phyloP scores from a whole-genome alignment of 2,888 invertebrate species.

The Aplocera efformata region DNA sequence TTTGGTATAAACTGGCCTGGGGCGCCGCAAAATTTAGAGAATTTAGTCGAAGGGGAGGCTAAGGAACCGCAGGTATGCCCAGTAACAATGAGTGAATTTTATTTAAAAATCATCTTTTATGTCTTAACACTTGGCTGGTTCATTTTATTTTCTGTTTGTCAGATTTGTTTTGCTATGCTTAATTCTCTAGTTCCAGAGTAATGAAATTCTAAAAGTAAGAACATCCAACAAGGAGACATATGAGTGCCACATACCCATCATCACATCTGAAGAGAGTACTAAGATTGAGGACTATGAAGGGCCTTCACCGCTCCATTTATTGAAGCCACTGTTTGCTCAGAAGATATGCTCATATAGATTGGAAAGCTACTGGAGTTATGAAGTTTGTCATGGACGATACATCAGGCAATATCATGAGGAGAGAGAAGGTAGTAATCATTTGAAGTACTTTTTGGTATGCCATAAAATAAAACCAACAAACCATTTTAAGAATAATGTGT shows the following conservation, averaged over 20 bases:
- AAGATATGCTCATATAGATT: slow-evolving; percentile 91
- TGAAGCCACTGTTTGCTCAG: slow-evolving; percentile 88
- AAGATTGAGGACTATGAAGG: slow-evolving; percentile 84
- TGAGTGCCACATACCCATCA: slow-evolving; percentile 88
- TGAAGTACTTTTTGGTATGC: too few relatives aligned
- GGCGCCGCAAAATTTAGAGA: slow-evolving; percentile 39
- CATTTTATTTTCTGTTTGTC: background rate
- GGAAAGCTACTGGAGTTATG: slow-evolving; percentile 97
- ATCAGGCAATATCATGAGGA: slow-evolving; percentile 98
- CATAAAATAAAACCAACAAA: too few relatives aligned
- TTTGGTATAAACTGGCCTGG: slow-evolving; percentile 91
- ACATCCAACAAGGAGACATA: slow-evolving; percentile 91
- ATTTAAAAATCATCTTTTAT: too few relatives aligned
- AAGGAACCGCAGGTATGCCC: slow-evolving; percentile 44
- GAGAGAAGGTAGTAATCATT: slow-evolving; percentile 82
- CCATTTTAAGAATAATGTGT: too few relatives aligned
- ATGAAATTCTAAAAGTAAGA: slow-evolving; percentile 84
- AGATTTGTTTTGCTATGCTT: background rate
- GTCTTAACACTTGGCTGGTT: too few relatives aligned
- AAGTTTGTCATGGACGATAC: slow-evolving; percentile 95
- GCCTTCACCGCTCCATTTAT: slow-evolving; percentile 87
- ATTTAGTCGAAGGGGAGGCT: slow-evolving; percentile 46
- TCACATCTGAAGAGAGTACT: slow-evolving; percentile 74
- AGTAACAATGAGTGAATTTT: background rate
- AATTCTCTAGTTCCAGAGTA: slow-evolving; percentile 45